Evolutionary conservation across 2,797 vertebrate genomes (phyloP).

Genomic region (Ptychadena robeensis): DNA sequence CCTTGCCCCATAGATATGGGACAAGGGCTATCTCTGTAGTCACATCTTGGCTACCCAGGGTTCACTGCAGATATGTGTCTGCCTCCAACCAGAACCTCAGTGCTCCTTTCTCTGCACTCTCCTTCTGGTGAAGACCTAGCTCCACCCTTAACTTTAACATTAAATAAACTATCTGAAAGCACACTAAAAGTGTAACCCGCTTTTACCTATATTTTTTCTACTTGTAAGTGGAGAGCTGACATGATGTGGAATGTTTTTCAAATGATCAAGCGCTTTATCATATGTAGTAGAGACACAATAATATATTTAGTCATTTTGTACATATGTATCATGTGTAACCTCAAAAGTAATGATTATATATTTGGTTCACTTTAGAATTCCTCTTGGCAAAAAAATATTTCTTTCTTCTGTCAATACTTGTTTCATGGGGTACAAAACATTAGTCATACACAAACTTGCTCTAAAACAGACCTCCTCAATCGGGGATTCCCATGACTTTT

Average conservation of each 20-base stretch:
- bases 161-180: too few relatives aligned
- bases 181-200: too few relatives aligned
- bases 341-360: slow-evolving; percentile 11
- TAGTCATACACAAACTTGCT: not conserved
- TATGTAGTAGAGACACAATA: slow-evolving; percentile 30
- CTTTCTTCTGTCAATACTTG: slow-evolving; percentile 1
- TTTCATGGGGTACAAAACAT: not conserved
- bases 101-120: too few relatives aligned
- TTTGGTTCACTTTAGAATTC: not conserved
- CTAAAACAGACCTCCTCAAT: not conserved
- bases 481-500: not conserved
- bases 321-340: slow-evolving; percentile 15
- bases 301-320: slow-evolving; percentile 12
- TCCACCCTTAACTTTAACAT: too few relatives aligned
- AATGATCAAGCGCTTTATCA: not conserved
- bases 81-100: too few relatives aligned
- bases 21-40: too few relatives aligned
- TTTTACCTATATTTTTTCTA: too few relatives aligned
- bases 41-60: too few relatives aligned
- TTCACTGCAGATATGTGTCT: too few relatives aligned
- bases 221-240: not conserved
- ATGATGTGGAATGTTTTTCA: not conserved
- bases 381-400: slow-evolving; percentile 18
- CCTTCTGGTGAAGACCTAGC: too few relatives aligned
- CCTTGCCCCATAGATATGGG: too few relatives aligned